These are phyloP conservation scores for Andrena bicolor DNA, from an alignment of 2,888 invertebrate genomes.

Conservation along the genomic window DNA sequence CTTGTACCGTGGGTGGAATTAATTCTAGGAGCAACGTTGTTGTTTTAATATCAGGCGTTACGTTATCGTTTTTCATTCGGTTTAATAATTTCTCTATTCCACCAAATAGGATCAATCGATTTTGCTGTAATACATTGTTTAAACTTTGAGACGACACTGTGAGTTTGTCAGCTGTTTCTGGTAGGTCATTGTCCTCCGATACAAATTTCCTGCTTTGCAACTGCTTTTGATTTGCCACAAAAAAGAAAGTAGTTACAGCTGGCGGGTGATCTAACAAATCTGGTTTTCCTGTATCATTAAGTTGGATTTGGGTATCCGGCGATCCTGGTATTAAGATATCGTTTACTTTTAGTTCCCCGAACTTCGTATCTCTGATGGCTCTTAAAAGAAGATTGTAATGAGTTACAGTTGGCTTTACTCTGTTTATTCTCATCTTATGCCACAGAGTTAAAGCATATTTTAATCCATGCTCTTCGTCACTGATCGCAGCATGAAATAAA, in stretches of 20 bases:
- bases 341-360: conserved; percentile 87
- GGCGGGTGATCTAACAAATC: conserved; percentile 88
- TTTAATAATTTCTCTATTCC: conserved; percentile 91
- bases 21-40: conserved; percentile 91
- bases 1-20: conserved; percentile 88
- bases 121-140: conserved; percentile 84
- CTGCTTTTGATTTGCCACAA: background rate
- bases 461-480: conserved; percentile 92
- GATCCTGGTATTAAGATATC: conserved; percentile 64
- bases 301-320: conserved; percentile 45
- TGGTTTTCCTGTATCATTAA: conserved; percentile 85
- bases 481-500: conserved; percentile 93
- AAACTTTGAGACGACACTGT: conserved; percentile 43
- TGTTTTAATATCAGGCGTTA: conserved; percentile 92
- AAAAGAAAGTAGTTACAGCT: conserved; percentile 62
- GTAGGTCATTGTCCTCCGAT: background rate
- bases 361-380: conserved; percentile 92
- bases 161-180: background rate
- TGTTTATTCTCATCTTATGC: conserved; percentile 91
- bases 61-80: conserved; percentile 89
- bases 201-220: background rate
- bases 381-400: conserved; percentile 93
- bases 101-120: conserved; percentile 92
- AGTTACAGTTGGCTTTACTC: conserved; percentile 89
- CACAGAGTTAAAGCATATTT: conserved; percentile 94